phyloP scores from a whole-genome alignment of 2,113 vertebrate genomes.

The Bufo bufo region DNA sequence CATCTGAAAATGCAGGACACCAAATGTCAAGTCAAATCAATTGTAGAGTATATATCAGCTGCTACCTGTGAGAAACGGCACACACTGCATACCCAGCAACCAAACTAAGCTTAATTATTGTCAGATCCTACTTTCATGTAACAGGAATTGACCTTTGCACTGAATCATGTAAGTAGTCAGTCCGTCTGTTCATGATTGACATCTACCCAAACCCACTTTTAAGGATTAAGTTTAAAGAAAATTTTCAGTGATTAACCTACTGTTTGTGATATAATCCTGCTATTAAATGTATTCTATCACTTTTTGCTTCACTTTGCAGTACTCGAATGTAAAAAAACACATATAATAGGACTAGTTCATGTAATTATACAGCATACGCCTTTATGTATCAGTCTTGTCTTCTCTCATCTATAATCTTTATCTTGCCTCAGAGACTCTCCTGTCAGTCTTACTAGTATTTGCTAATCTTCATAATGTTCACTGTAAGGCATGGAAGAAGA shows the following conservation, averaged over 20 bases:
- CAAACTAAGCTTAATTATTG: not conserved
- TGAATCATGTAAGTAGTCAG: not conserved
- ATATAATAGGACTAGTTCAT: not conserved
- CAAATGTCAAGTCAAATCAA: not conserved
- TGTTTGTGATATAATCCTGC: not conserved
- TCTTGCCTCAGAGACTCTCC: constrained; percentile 9
- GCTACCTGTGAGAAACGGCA: not conserved
- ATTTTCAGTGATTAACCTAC: not conserved
- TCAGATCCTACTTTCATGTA: not conserved
- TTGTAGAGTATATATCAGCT: not conserved
- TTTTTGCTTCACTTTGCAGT: not conserved
- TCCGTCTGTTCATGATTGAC: constrained; percentile 1
- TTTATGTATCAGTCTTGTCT: not conserved
- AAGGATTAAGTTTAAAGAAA: not conserved
- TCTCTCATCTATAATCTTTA: not conserved
- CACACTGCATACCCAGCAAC: not conserved
- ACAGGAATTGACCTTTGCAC: not conserved
- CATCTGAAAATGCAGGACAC: not conserved
- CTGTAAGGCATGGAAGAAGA: not conserved
- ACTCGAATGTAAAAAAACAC: not conserved
- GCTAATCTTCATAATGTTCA: not conserved
- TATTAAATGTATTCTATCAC: not conserved
- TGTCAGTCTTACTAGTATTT: not conserved
- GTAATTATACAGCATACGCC: not conserved
- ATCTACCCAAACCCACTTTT: not conserved